Percentiles rank a stretch among this genome's conserved stretches.
Conservation (phyloP, 1,140 invertebrate genomes). For the Oscheius sp. region DNA sequence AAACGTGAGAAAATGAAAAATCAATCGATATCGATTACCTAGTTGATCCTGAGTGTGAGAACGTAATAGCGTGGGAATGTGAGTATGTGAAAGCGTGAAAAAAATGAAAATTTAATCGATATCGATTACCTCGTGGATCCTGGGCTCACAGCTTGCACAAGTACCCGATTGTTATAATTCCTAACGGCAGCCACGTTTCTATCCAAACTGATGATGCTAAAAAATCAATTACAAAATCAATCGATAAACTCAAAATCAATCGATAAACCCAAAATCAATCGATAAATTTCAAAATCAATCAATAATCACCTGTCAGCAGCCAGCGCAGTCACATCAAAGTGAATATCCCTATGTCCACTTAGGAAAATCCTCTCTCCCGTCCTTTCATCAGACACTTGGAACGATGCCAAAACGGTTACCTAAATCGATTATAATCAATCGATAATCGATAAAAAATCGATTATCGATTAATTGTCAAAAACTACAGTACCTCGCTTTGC, state of each 20-base stretch:
- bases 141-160: not conserved
- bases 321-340: slow-evolving; percentile 39
- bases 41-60: too few species aligned
- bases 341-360: slow-evolving; percentile 25
- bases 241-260: too few species aligned
- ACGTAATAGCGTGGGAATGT: too few species aligned
- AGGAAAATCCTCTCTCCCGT: slow-evolving; percentile 40
- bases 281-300: slow-evolving; percentile 6
- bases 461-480: not conserved
- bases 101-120: not conserved
- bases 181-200: slow-evolving; percentile 23
- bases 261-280: too few species aligned
- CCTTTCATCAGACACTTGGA: slow-evolving; percentile 32
- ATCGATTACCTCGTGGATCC: slow-evolving; percentile 12
- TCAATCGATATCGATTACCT: too few species aligned
- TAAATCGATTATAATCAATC: not conserved
- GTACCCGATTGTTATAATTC: not conserved
- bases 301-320: slow-evolving; percentile 21
- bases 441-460: slow-evolving; percentile 1
- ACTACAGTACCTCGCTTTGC: slow-evolving; percentile 29
- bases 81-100: too few species aligned
- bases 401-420: slow-evolving; percentile 31
- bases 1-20: too few species aligned
- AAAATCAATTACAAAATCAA: too few species aligned
- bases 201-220: slow-evolving; percentile 11